Evolutionary conservation across 2,888 invertebrate species (phyloP).

Genomic region (Aleiodes testaceus): DNA sequence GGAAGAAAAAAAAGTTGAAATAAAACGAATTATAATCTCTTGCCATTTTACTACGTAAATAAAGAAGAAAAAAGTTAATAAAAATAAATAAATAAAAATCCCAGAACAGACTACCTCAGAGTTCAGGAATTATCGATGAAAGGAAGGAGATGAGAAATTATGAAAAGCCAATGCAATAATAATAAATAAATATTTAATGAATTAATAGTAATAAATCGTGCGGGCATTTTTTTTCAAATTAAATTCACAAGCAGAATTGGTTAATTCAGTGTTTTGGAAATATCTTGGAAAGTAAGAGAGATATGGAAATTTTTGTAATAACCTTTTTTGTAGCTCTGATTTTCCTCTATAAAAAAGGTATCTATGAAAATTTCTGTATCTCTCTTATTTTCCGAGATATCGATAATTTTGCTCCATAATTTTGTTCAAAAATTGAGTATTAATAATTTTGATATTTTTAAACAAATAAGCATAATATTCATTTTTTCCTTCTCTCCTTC

Average conservation of each 20-base stretch:
- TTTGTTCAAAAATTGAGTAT: too few relatives aligned
- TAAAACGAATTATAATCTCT: constrained; percentile 67
- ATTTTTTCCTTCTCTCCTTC: constrained; percentile 44
- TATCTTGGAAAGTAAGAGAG: too few relatives aligned
- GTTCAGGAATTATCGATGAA: constrained; percentile 71
- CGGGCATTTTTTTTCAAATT: constrained; percentile 28
- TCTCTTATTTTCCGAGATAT: constrained; percentile 17
- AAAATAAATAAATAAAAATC: constrained; percentile 51
- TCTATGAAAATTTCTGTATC: not conserved
- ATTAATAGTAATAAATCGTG: constrained; percentile 11
- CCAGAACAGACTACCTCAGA: constrained; percentile 72
- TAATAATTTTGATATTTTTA: too few relatives aligned
- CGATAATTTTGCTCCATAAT: too few relatives aligned
- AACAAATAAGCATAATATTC: constrained; percentile 32
- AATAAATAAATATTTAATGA: constrained; percentile 55
- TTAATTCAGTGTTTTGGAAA: too few relatives aligned
- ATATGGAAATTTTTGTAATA: too few relatives aligned
- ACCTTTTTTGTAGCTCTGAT: too few relatives aligned
- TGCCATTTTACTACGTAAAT: constrained; percentile 69
- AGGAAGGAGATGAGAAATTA: constrained; percentile 62
- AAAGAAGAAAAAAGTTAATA: constrained; percentile 1
- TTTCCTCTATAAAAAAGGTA: too few relatives aligned
- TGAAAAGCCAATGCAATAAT: constrained; percentile 71
- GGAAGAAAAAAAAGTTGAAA: constrained; percentile 45
- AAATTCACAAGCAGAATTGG: not conserved